Percentiles rank a stretch among this genome's conserved stretches.
phyloP scores from a whole-genome alignment of 2,113 vertebrate species.

The Caranx ignobilis region DNA sequence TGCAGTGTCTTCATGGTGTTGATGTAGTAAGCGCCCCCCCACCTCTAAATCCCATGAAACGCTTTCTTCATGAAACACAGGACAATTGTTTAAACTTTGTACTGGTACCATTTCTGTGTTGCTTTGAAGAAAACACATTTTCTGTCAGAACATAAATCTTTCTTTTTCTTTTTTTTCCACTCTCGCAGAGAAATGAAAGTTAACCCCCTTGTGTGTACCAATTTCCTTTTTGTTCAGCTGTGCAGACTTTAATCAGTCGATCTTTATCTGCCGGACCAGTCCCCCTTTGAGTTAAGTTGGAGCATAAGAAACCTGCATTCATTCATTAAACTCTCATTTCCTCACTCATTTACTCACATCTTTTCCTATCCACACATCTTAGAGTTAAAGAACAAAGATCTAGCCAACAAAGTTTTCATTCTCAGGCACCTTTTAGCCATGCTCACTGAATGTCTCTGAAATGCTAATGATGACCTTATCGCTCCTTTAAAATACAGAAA shows the following conservation, averaged over 20 bases:
- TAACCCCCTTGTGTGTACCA: constrained; percentile 5
- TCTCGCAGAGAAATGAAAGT: constrained; percentile 18
- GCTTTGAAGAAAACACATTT: constrained; percentile 38
- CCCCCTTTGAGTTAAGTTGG: constrained; percentile 35
- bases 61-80: constrained; percentile 9
- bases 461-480: constrained; percentile 33
- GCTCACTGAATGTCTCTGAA: constrained; percentile 18
- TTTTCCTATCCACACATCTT: constrained; percentile 33
- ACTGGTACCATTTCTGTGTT: constrained; percentile 13
- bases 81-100: constrained; percentile 20
- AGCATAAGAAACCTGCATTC: constrained; percentile 23
- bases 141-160: constrained; percentile 45
- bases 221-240: constrained; percentile 11
- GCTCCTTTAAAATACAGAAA: constrained; percentile 14
- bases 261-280: constrained; percentile 34
- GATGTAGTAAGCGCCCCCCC: background rate
- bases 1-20: constrained; percentile 30
- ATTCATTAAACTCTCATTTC: constrained; percentile 48
- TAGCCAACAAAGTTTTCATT: constrained; percentile 1
- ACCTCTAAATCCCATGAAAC: constrained; percentile 22
- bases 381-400: constrained; percentile 36
- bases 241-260: constrained; percentile 39
- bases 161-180: constrained; percentile 22
- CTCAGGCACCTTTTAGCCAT: constrained; percentile 29
- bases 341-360: constrained; percentile 45